Conservation (phyloP, 1,140 invertebrate species). For the Lethrus apterus region DNA sequence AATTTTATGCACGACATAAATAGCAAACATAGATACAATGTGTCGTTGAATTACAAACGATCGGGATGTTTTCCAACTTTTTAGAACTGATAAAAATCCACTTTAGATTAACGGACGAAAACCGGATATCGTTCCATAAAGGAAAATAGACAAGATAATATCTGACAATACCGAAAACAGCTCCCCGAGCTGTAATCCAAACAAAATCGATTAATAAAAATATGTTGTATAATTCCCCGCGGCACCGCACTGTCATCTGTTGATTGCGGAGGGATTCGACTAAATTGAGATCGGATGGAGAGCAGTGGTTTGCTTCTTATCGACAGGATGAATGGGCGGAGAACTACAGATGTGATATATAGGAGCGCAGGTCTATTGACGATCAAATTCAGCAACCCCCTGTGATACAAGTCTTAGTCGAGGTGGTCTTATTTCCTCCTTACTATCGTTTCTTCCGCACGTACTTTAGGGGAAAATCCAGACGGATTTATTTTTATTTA, state of each 20-base stretch:
- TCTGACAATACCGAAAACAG: constrained; percentile 19
- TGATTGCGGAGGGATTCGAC: constrained; percentile 25
- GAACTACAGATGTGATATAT: too few species aligned
- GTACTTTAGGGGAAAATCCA: too few species aligned
- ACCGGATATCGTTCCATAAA: constrained; percentile 12
- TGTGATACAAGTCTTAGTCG: constrained; percentile 15
- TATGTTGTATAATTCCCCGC: constrained; percentile 27
- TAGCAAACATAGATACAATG: too few species aligned
- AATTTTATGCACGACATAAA: too few species aligned
- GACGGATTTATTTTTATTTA: too few species aligned
- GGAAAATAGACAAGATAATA: constrained; percentile 20
- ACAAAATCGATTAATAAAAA: constrained; percentile 31
- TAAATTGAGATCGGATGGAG: constrained; percentile 24
- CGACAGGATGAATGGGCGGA: constrained; percentile 6
- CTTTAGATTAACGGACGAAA: too few species aligned
- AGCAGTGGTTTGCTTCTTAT: constrained; percentile 2
- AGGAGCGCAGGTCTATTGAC: constrained; percentile 20
- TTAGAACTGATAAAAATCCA: too few species aligned
- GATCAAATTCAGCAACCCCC: constrained; percentile 20
- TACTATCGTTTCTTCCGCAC: too few species aligned
- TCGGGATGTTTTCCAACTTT: too few species aligned
- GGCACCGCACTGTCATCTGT: constrained; percentile 26
- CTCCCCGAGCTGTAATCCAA: constrained; percentile 24
- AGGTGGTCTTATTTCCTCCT: too few species aligned
- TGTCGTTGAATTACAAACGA: too few species aligned